Conservation (phyloP, 2,113 vertebrate genomes). For the Pangasianodon hypophthalmus region DNA sequence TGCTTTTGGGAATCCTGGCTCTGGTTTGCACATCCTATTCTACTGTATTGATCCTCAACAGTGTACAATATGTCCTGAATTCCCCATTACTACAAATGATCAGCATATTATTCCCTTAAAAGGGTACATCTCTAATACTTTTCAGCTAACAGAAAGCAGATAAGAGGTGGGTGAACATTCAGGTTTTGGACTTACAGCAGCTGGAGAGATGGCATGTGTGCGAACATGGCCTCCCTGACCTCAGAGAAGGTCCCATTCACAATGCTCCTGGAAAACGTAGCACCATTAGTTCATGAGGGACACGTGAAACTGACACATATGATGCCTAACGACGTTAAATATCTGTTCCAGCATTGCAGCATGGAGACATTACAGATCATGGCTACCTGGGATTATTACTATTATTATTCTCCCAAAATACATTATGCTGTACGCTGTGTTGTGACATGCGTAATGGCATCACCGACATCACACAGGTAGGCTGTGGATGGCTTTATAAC, state of each 20-base stretch:
- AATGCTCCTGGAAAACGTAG: slow-evolving; percentile 80
- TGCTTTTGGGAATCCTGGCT: not conserved
- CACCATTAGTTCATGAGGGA: not conserved
- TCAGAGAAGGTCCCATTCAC: slow-evolving; percentile 94
- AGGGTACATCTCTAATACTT: not conserved
- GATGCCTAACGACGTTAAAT: not conserved
- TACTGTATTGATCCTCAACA: not conserved
- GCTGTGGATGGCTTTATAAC: not conserved
- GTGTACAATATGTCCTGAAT: not conserved
- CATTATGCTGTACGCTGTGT: not conserved
- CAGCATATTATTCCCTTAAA: not conserved
- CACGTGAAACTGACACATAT: not conserved
- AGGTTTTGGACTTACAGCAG: slow-evolving; percentile 85
- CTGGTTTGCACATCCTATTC: not conserved
- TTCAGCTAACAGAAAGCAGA: not conserved
- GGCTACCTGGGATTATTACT: not conserved
- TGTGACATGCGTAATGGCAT: not conserved
- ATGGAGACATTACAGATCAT: not conserved
- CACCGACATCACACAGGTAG: not conserved
- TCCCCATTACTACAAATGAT: not conserved
- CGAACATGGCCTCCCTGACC: slow-evolving; percentile 94
- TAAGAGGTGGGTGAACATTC: not conserved
- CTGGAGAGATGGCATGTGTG: slow-evolving; percentile 91
- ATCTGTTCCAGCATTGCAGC: not conserved
- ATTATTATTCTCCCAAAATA: not conserved